Percentiles rank a stretch among this genome's conserved stretches.
Evolutionary conservation across 1,140 invertebrate species (phyloP).

Genomic region (Apis cerana): DNA sequence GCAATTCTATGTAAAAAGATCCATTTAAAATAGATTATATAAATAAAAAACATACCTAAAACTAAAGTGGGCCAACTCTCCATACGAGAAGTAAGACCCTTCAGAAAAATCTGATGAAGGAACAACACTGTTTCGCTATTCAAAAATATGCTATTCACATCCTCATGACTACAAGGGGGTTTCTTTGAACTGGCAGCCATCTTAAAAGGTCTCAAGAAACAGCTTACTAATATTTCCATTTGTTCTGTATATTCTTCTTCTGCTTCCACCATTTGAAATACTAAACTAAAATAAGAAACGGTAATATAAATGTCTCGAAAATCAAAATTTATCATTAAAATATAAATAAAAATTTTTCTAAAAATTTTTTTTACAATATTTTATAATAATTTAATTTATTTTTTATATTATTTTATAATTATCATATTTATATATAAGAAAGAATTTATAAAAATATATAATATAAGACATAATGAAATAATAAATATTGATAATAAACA

Average conservation of each 20-base stretch:
- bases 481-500: no score
- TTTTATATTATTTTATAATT: no score
- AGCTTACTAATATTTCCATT: conserved; percentile 94
- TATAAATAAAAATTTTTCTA: no score
- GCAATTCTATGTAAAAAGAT: no score
- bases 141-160: conserved; percentile 97
- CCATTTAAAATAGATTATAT: no score
- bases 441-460: no score
- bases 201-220: conserved; percentile 94
- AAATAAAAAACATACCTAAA: conserved; percentile 84
- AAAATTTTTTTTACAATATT: no score
- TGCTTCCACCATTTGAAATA: conserved; percentile 95
- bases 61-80: conserved; percentile 96
- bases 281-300: conserved; percentile 83
- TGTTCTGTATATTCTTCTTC: conserved; percentile 96
- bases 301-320: no score
- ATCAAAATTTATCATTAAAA: no score
- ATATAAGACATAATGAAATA: no score
- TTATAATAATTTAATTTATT: no score
- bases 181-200: conserved; percentile 97
- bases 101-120: conserved; percentile 96
- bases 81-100: conserved; percentile 95
- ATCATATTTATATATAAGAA: no score
- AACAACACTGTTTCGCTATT: conserved; percentile 97
- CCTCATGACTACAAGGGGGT: conserved; percentile 95